Evolutionary conservation across 2,888 invertebrate species (phyloP).

Genomic region (Serripes groenlandicus): DNA sequence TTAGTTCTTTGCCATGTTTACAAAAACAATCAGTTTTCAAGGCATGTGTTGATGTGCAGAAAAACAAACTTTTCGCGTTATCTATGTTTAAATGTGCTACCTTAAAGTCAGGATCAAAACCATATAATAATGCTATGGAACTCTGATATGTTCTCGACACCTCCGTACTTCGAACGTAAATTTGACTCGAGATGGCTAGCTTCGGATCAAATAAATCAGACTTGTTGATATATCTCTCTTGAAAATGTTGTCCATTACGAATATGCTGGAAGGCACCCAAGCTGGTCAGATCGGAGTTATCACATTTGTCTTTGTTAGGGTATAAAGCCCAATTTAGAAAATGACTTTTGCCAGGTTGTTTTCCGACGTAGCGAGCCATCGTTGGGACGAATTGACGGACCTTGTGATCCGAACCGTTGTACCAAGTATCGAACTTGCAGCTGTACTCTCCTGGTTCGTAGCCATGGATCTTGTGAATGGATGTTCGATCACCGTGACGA

Average conservation of each 20-base stretch:
- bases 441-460: conserved; percentile 90
- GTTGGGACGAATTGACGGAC: conserved; percentile 26
- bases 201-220: conserved; percentile 79
- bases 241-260: conserved; percentile 91
- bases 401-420: conserved; percentile 31
- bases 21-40: conserved; percentile 93
- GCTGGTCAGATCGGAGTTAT: conserved; percentile 94
- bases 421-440: conserved; percentile 88
- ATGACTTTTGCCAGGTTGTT: conserved; percentile 85
- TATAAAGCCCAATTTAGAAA: conserved; percentile 78
- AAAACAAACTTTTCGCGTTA: conserved; percentile 64
- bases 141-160: conserved; percentile 97
- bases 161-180: conserved; percentile 92
- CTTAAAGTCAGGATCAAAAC: conserved; percentile 90
- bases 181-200: conserved; percentile 83
- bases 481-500: conserved; percentile 96
- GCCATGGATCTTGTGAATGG: conserved; percentile 93
- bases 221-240: conserved; percentile 83
- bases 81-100: conserved; percentile 89
- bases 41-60: conserved; percentile 88
- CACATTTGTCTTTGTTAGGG: conserved; percentile 88
- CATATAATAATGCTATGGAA: conserved; percentile 92
- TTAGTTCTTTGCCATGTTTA: conserved; percentile 89
- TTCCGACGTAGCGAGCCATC: conserved; percentile 80
- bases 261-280: conserved; percentile 94